phyloP scores from a whole-genome alignment of 2,888 invertebrate genomes.

The Oscheius myriophilus region DNA sequence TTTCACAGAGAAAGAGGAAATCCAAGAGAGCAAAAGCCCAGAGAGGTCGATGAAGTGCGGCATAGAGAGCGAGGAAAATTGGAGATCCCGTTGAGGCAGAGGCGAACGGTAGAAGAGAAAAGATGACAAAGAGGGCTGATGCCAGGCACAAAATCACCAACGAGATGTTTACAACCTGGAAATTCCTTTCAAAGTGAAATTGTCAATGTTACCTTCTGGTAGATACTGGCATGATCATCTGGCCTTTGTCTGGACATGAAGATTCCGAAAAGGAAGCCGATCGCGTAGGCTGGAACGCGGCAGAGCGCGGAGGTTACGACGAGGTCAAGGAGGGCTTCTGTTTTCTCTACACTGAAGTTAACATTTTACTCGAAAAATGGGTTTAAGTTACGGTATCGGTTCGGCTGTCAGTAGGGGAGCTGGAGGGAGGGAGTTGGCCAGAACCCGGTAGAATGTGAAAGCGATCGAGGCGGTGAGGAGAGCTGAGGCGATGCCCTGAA shows the following conservation, averaged over 20 bases:
- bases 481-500: background rate
- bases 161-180: slow-evolving; percentile 32
- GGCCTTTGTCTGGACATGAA: slow-evolving; percentile 31
- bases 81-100: slow-evolving; percentile 16
- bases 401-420: slow-evolving; percentile 56
- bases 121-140: slow-evolving; percentile 35
- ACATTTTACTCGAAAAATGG: background rate
- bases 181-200: background rate
- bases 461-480: slow-evolving; percentile 21
- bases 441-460: slow-evolving; percentile 39
- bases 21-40: slow-evolving; percentile 60
- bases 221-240: background rate
- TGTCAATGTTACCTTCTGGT: slow-evolving; percentile 1
- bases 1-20: slow-evolving; percentile 52
- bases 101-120: slow-evolving; percentile 42
- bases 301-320: slow-evolving; percentile 39
- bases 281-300: slow-evolving; percentile 40
- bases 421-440: slow-evolving; percentile 44
- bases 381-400: slow-evolving; percentile 39
- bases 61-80: slow-evolving; percentile 53
- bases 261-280: slow-evolving; percentile 56
- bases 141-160: slow-evolving; percentile 33
- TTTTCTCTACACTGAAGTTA: slow-evolving; percentile 34
- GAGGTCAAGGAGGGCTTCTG: slow-evolving; percentile 33
- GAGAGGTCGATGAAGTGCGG: slow-evolving; percentile 58